Conservation (phyloP, 23 tunicate species). For the Oikopleura dioica region DNA sequence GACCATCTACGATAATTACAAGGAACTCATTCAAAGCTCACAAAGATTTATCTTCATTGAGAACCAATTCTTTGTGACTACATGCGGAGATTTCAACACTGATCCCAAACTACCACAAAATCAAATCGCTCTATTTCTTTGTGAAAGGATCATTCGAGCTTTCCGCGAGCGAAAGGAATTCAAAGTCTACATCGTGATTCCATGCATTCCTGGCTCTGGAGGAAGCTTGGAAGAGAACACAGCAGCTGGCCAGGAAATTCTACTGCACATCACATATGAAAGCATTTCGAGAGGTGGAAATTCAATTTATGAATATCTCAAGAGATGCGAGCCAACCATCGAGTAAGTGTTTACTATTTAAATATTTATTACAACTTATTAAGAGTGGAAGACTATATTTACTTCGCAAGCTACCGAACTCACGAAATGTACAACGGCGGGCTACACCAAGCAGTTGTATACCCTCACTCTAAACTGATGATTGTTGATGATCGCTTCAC, state of each 20-base stretch:
- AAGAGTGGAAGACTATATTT: too few relatives aligned
- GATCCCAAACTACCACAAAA: background rate
- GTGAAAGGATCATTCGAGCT: conserved; percentile 31
- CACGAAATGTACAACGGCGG: background rate
- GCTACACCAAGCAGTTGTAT: conserved; percentile 17
- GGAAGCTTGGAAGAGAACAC: conserved; percentile 17
- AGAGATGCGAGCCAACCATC: too few relatives aligned
- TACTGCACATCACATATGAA: background rate
- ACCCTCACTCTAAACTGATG: conserved; percentile 89
- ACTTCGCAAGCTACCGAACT: background rate
- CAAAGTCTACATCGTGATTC: conserved; percentile 68
- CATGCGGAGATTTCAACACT: background rate
- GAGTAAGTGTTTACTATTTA: background rate
- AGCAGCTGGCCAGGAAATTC: background rate
- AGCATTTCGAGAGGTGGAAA: background rate
- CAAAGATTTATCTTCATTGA: background rate
- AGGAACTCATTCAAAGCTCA: background rate
- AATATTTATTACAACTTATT: too few relatives aligned
- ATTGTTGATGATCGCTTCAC: conserved; percentile 65
- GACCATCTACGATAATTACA: background rate
- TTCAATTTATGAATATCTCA: background rate
- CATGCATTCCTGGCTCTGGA: conserved; percentile 65
- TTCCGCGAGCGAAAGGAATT: conserved; percentile 30
- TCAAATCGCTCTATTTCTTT: background rate
- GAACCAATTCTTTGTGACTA: conserved; percentile 4